A percentile compares a stretch with the other conserved stretches of the same genome.
phyloP scores from a whole-genome alignment of 1,140 invertebrate species.

The Drosophila melanica region DNA sequence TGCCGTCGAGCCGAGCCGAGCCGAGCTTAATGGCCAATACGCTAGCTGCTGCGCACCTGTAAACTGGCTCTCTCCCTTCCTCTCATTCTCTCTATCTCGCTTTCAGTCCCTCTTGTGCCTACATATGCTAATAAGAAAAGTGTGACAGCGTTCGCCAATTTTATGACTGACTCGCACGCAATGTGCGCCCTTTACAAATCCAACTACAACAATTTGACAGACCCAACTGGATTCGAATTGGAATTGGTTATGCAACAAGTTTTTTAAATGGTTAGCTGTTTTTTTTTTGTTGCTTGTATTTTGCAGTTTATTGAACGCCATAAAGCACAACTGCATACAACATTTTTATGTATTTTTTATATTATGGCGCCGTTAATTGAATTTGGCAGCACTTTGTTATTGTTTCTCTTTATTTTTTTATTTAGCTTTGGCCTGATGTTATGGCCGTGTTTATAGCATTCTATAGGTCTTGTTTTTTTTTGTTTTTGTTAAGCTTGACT shows the following conservation, averaged over 20 bases:
- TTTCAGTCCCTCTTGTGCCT: not conserved
- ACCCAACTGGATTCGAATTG: slow-evolving; percentile 41
- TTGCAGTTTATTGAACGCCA: slow-evolving; percentile 35
- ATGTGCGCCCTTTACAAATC: slow-evolving; percentile 34
- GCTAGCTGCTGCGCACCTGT: slow-evolving; percentile 56
- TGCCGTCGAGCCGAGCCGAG: slow-evolving; percentile 18
- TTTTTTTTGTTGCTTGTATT: slow-evolving; percentile 16
- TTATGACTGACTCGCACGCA: slow-evolving; percentile 38
- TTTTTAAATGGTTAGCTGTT: slow-evolving; percentile 11
- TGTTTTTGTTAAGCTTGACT: too few relatives aligned
- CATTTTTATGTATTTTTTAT: slow-evolving; percentile 18
- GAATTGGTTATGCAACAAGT: slow-evolving; percentile 51
- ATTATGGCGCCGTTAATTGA: slow-evolving; percentile 27
- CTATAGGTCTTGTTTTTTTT: too few relatives aligned
- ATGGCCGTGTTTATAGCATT: too few relatives aligned
- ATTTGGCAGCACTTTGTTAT: slow-evolving; percentile 16
- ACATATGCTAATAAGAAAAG: slow-evolving; percentile 61
- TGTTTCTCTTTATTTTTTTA: slow-evolving; percentile 15
- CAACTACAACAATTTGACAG: slow-evolving; percentile 38
- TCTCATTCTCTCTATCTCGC: not conserved
- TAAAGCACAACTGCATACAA: slow-evolving; percentile 41
- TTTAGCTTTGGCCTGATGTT: not conserved
- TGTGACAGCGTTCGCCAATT: slow-evolving; percentile 36
- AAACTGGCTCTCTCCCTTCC: slow-evolving; percentile 29
- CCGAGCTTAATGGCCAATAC: slow-evolving; percentile 53